Percentiles rank a stretch among this genome's conserved stretches.
phyloP scores from a whole-genome alignment of 1,140 invertebrate species.

The Meloidogyne hapla region DNA sequence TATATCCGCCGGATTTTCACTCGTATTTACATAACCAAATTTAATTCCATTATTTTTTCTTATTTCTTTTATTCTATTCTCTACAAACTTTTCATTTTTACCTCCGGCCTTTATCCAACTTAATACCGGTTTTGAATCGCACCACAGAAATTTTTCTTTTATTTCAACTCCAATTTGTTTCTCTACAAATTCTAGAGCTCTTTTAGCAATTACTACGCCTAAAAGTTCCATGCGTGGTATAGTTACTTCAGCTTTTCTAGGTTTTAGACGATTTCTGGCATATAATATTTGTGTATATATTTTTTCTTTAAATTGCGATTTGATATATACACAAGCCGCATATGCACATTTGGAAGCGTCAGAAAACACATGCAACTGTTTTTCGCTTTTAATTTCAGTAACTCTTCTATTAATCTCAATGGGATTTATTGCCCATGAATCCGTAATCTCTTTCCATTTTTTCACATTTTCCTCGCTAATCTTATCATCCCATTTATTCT shows the following conservation, averaged over 20 bases:
- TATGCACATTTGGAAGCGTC: neutral
- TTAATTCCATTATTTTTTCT: no score
- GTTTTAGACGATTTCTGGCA: neutral
- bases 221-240: conserved; percentile 13
- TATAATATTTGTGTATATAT: neutral
- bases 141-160: neutral
- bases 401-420: neutral
- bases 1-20: no score
- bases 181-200: conserved; percentile 3
- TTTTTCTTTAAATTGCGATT: neutral
- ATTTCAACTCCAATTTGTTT: neutral
- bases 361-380: neutral
- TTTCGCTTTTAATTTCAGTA: no score
- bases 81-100: neutral
- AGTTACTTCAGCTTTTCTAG: neutral
- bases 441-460: neutral
- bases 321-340: neutral
- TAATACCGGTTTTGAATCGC: conserved; percentile 7
- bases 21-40: no score
- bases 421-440: neutral
- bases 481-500: neutral
- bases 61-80: neutral
- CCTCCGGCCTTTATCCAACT: neutral
- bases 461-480: neutral
- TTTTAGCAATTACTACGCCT: neutral